These are phyloP conservation scores for Agriotes lineatus DNA, from an alignment of 2,888 invertebrate species.

Conservation along the genomic window DNA sequence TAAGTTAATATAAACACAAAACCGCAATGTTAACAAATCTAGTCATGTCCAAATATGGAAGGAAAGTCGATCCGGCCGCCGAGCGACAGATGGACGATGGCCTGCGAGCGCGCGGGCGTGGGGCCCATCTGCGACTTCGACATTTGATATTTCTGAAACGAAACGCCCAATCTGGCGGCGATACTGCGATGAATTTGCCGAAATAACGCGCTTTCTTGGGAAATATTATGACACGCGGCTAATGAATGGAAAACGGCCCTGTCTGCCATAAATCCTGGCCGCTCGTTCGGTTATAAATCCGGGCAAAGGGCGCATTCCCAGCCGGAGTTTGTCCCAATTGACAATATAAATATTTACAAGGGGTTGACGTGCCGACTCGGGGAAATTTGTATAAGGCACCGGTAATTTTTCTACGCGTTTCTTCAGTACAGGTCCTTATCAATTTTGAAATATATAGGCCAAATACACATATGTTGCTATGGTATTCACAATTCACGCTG, in stretches of 20 bases:
- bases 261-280: conserved; percentile 33
- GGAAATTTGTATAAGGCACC: conserved; percentile 23
- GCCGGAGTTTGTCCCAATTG: conserved; percentile 20
- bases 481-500: no score
- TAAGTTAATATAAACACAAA: conserved; percentile 49
- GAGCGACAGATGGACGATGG: conserved; percentile 46
- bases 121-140: conserved; percentile 43
- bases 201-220: conserved; percentile 29
- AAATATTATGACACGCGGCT: conserved; percentile 34
- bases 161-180: conserved; percentile 25
- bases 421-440: no score
- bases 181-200: conserved; percentile 23
- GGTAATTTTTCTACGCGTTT: conserved; percentile 33
- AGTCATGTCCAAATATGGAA: conserved; percentile 47
- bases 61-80: conserved; percentile 46
- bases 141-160: conserved; percentile 39
- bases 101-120: conserved; percentile 42
- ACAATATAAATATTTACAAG: conserved; percentile 43
- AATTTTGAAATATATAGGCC: no score
- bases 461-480: no score
- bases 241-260: conserved; percentile 33
- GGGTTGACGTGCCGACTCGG: conserved; percentile 24
- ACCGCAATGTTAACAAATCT: conserved; percentile 49
- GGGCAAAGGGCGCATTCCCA: conserved; percentile 34
- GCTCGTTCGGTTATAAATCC: conserved; percentile 32